A percentile compares a stretch with the other conserved stretches of the same genome.
Conservation (phyloP, 2,113 vertebrate species). For the Lynx canadensis region DNA sequence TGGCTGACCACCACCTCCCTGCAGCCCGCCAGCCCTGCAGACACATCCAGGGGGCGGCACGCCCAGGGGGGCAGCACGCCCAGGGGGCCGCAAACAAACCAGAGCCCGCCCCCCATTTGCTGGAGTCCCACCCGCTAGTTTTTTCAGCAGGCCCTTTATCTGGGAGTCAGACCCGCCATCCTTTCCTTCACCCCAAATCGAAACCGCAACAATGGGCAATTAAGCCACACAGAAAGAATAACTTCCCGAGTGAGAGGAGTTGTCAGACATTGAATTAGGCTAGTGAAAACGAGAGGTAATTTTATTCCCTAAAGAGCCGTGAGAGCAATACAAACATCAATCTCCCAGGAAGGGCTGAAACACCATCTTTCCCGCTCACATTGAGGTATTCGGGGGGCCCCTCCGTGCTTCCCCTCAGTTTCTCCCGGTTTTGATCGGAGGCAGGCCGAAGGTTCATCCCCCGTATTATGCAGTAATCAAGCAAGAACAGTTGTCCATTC, state of each 20-base stretch:
- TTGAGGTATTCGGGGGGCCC: not conserved
- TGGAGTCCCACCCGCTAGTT: rapidly evolving
- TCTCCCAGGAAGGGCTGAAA: conserved; percentile 14
- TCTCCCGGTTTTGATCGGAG: not conserved
- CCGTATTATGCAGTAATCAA: not conserved
- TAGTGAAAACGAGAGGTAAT: conserved; percentile 45
- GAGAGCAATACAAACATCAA: conserved; percentile 12
- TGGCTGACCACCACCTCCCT: not conserved
- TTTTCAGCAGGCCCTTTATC: not conserved
- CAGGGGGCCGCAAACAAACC: not conserved
- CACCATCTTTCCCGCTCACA: not conserved
- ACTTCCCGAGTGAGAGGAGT: not conserved
- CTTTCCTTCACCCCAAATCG: conserved; percentile 40
- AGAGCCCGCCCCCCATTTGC: too few relatives aligned
- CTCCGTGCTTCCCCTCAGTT: not conserved
- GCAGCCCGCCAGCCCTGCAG: not conserved
- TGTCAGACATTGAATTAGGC: conserved; percentile 70
- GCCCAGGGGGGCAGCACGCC: too few relatives aligned
- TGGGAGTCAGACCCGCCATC: not conserved
- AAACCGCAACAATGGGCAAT: conserved; percentile 55
- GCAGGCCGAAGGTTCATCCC: not conserved
- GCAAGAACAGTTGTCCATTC: not conserved
- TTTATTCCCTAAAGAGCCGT: conserved; percentile 63
- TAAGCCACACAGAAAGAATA: conserved; percentile 69
- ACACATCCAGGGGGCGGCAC: not conserved